phyloP scores from a whole-genome alignment of 2,797 vertebrate genomes.

The Cynodonichthys magdalenae region DNA sequence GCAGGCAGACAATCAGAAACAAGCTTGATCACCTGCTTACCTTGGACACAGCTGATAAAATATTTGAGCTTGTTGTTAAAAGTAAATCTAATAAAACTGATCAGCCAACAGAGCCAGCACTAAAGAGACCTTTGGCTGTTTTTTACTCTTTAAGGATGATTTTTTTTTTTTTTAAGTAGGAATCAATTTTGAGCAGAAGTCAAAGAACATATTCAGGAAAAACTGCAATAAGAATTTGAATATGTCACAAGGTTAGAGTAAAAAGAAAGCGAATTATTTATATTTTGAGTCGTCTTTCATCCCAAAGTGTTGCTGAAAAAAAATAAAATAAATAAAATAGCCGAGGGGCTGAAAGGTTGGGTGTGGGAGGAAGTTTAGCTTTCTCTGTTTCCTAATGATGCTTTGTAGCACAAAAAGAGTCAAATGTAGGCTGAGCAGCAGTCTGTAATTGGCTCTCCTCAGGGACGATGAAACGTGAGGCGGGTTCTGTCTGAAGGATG shows the following conservation, averaged over 20 bases:
- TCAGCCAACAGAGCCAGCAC: too few relatives aligned
- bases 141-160: too few relatives aligned
- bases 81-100: too few relatives aligned
- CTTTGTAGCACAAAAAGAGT: slow-evolving; percentile 67
- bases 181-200: background rate
- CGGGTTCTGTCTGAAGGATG: slow-evolving; percentile 6
- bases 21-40: too few relatives aligned
- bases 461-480: slow-evolving; percentile 28
- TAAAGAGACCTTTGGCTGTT: too few relatives aligned
- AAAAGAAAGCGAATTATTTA: slow-evolving; percentile 54
- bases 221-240: slow-evolving; percentile 29
- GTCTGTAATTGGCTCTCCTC: slow-evolving; percentile 66
- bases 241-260: slow-evolving; percentile 46
- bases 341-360: slow-evolving; percentile 63
- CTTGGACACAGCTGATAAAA: too few relatives aligned
- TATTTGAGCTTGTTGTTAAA: too few relatives aligned
- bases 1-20: too few relatives aligned
- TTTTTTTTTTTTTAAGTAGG: too few relatives aligned
- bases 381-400: slow-evolving; percentile 66
- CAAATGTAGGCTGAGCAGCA: slow-evolving; percentile 65
- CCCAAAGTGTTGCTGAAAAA: slow-evolving; percentile 38
- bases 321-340: slow-evolving; percentile 36
- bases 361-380: slow-evolving; percentile 57
- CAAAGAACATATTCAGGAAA: slow-evolving; percentile 1
- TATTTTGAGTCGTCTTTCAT: slow-evolving; percentile 60